Conservation (phyloP, 1,140 invertebrate species). For the Onthophagus taurus region DNA sequence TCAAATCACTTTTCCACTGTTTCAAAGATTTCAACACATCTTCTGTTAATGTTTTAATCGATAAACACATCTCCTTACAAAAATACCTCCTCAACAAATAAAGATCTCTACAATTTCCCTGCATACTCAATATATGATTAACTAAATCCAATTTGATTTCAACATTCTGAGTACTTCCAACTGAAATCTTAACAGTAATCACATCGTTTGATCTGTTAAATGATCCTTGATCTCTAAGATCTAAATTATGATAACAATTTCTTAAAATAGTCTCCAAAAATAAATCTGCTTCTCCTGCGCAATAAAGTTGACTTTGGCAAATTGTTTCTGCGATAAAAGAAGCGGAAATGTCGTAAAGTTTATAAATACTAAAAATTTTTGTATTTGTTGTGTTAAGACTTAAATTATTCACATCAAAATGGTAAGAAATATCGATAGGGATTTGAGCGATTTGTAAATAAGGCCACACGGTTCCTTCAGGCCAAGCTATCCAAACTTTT, state of each 20-base stretch:
- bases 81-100: no score
- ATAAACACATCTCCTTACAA: no score
- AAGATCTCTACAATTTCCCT: no score
- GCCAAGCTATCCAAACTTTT: slow-evolving; percentile 1
- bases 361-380: neutral
- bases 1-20: no score
- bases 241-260: slow-evolving; percentile 4
- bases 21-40: no score
- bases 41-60: no score
- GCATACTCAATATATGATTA: neutral
- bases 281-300: neutral
- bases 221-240: neutral
- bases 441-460: neutral
- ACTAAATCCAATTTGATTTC: neutral
- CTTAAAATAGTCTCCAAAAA: neutral
- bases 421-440: slow-evolving; percentile 3
- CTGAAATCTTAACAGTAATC: neutral
- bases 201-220: neutral
- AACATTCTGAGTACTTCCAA: neutral
- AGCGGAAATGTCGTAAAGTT: neutral
- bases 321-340: neutral
- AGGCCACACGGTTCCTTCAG: neutral
- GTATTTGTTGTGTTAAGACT: neutral
- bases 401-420: neutral
- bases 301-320: neutral